Evolutionary conservation across 2,888 invertebrate genomes (phyloP), one percentile per base, ranked within the genome.

Genomic region (Mimas tiliae): DNA sequence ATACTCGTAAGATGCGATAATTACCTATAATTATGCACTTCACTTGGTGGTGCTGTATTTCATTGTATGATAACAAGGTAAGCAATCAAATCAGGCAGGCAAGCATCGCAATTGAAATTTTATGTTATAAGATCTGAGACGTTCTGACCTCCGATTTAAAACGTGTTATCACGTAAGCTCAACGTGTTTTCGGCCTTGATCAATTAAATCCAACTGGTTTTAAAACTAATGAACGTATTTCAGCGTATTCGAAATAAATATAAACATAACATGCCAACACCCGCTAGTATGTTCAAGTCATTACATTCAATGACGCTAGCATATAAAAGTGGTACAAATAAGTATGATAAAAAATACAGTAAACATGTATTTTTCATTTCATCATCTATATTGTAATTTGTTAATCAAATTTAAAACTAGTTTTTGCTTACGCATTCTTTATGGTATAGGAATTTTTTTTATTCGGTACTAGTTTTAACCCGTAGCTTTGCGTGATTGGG

Each of bases 351-450:
- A 58, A 58, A 58, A 58, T 42, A 19, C 12, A 38, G 58, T 58
- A 58, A 58, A 58, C 58, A 58, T 42, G 42, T 58, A 38, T 58
- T 58, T 58, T 58, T 58, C 42, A 42, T 58, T 58, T 58, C 58
- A 58, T 58, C 38, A 58, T 58, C 12, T 58, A 58, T 58, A 42
- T 42, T 16, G 58, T 21, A 58, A 42, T 58, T 58, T 58, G 38
- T 42, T 58, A 42, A n/a, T n/a, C n/a, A n/a, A 58, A 58, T 58
- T 42, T 58, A 12, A 16, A 42, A 19, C 58, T 21, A 19, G 38
- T 58, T 21, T 38, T 42, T 42, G 42, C 42, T 42, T 58, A 38
- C 55, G 42, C 19, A 58, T 42, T 42, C 38, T 27, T 27, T 42
- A 16, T 19, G 16, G 42, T 11, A 12, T 38, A 34, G 21, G 19